These are phyloP conservation scores for Chrysina gloriosa DNA, from an alignment of 2,888 invertebrate genomes.

Conservation along the genomic window DNA sequence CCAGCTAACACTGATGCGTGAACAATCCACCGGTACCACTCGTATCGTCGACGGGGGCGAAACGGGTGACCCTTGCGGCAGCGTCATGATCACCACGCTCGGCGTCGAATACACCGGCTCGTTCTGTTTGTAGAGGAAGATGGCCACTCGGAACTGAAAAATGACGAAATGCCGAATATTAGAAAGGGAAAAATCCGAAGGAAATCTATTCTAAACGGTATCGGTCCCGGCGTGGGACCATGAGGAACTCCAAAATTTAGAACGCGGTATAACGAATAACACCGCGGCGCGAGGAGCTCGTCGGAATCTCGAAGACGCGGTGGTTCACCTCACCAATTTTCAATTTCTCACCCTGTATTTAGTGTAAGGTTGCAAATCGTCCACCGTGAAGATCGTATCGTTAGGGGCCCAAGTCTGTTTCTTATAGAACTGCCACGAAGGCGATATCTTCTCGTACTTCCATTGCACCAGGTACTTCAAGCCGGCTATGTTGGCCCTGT, in stretches of 20 bases:
- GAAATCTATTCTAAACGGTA: too few species aligned
- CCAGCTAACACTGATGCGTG: slow-evolving; percentile 89
- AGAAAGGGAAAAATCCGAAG: too few species aligned
- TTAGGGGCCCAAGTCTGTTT: slow-evolving; percentile 75
- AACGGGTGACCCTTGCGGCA: slow-evolving; percentile 78
- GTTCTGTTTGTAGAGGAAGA: slow-evolving; percentile 76
- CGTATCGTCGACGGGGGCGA: slow-evolving; percentile 82
- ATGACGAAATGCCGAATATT: slow-evolving; percentile 16
- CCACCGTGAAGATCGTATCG: slow-evolving; percentile 74
- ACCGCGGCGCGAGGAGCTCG: too few species aligned
- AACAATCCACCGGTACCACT: slow-evolving; percentile 83
- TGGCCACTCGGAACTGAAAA: slow-evolving; percentile 85
- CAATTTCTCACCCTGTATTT: slow-evolving; percentile 82
- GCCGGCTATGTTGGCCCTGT: slow-evolving; percentile 68
- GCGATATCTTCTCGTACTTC: slow-evolving; percentile 77
- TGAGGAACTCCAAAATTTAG: too few species aligned
- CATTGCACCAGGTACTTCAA: slow-evolving; percentile 78
- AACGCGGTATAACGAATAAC: too few species aligned
- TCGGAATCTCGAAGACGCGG: too few species aligned
- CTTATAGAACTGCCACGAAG: slow-evolving; percentile 85
- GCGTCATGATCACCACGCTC: slow-evolving; percentile 81
- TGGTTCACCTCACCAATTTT: neutral
- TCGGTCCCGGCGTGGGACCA: too few species aligned
- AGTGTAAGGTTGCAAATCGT: slow-evolving; percentile 86
- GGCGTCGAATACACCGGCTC: slow-evolving; percentile 75